Evolutionary conservation across 2,888 invertebrate species (phyloP), one percentile per base, ranked within the genome.

Genomic region (Drosophila mulleri): DNA sequence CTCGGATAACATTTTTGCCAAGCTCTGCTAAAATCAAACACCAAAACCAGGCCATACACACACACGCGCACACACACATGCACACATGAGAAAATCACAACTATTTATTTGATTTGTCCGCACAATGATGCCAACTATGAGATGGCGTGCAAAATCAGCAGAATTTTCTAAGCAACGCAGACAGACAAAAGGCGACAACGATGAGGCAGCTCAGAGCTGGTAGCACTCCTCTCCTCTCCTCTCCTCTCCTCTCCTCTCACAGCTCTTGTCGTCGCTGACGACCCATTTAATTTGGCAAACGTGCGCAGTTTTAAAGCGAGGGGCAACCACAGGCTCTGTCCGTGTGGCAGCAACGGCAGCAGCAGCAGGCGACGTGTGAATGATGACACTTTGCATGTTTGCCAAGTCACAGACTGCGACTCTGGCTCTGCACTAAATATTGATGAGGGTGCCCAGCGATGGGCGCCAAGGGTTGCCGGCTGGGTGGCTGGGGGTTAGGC

Each of bases 301-400:
- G 88, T 88, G 88, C 73, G 89, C 88, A 83, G 88, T 85, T 88
- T 88, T 88, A 78, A 86, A 84, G 76, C 80, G 68, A 52, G 66
- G 72, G 66, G 60, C 56, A 73, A 64, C 67, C 76, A 71, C 61
- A 62, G 57, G n/a, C 59, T 45, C 56, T 47, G 53, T 32, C 39
- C 57, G 62, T 9, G 50, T 39, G 56, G 47, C 45, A 58, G 42
- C 67, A 60, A 39, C 60, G 39, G 39, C 77, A 67, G 57, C 54
- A 47, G 50, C 77, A 67, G 64, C 70, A 65, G 72, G 72, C 83
- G 86, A 89, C 83, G 88, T 90, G 90, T 88, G 86, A 90, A 89
- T 88, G 89, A 90, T 90, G 90, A 86, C 89, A 90, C 90, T 89
- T 87, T 88, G 88, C 88, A 86, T 87, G 88, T 88, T 87, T 88